Base-by-base conservation (phyloP, 2,888 invertebrate genomes). In the Clusia tigrina region DNA sequence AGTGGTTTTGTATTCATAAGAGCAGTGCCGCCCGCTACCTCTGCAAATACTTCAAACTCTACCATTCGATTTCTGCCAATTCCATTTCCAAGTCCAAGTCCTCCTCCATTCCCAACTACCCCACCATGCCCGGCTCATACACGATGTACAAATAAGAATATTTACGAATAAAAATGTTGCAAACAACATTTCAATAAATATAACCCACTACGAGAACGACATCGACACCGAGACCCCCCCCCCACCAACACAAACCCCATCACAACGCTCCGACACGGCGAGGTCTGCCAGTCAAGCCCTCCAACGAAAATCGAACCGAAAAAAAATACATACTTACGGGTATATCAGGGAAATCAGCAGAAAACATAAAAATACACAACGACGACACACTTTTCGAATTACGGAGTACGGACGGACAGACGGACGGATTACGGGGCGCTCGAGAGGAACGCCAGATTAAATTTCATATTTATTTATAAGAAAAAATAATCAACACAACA, bases 381-480 rank as follows among this genome's bases (percentile, higher is more conserved):
- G 32, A 17, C 42, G 42, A 42, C 42, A 42, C 42, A 42, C 42
- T 42, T 42, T 42, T 17, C n/a, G 42, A 42, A 42, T 42, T 42
- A 42, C 42, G 48, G 22, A 18, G 18, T 20, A 48, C 20, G 48
- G 48, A 2, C n/a, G n/a, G 32, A 32, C 32, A 32, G 6, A 32
- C 32, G 6, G 6, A 9, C 12, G 32, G 12, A 32, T 32, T 32
- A 32, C 32, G 32, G 6, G 32, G 6, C 32, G 32, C 32, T 32
- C 32, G n/a, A 6, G 32, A 6, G 20, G 2, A 2, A 3, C 2
- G 48, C 48, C 18, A 22, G 18, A 58, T 58, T 58, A 37, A 52
- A 58, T 58, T 52, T 58, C 52, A 52, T 58, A 58, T 58, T 58
- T 58, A 18, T 52, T 52, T 58, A 58, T 52, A 37, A 17, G 52